Evolutionary conservation across 2,797 vertebrate species (phyloP), one percentile per base, ranked within the genome.

Genomic region (Cuniculus paca): DNA sequence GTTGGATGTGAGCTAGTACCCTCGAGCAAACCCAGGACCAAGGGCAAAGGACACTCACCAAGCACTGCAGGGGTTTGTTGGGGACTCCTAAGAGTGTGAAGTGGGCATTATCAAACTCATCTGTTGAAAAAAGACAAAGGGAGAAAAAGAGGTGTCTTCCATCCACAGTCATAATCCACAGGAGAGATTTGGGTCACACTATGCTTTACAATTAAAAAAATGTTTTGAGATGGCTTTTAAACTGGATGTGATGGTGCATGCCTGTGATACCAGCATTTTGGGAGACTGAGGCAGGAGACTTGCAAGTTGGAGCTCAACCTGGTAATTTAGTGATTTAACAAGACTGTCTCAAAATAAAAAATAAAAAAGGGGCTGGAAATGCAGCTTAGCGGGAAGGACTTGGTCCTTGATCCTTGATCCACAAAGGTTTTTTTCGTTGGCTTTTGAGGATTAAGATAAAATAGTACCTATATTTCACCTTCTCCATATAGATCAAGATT

Each of bases 51-150:
- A 28, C 56, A 92, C 98, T 98, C 88, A 98, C 98, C 97, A 98
- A 74, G 34, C 98, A 97, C 7, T 97, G 97, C 39, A 98, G 68
- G 13, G 87, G 96, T 60, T 91, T 96, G 83, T 81, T 97, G 84
- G 98, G 97, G 17, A 95, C 74, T 0, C 97, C 97, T 0, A 95
- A 91, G 63, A 98, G 86, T 6, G 97, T 97, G 92, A 97, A 98
- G 16, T 96, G 80, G 12, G 97, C 93, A 0, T 95, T 96, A 74
- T 95, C 88, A 92, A 98, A 98, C 28, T 97, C 97, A 65, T 97
- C 98, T 98, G 95, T 83, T 26, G 63, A 92, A 87, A 95, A 52
- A 88, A 88, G 79, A 60, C 36, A 80, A 61, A 78, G 8, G 22
- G 6, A 75, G 48, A 70, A n/a, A 45, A 72, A 54, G 6, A 24